A percentile compares a stretch with the other conserved stretches of the same genome.
These are phyloP conservation scores for Drosophila busckii DNA, from an alignment of 1,140 invertebrate species.

Conservation along the genomic window DNA sequence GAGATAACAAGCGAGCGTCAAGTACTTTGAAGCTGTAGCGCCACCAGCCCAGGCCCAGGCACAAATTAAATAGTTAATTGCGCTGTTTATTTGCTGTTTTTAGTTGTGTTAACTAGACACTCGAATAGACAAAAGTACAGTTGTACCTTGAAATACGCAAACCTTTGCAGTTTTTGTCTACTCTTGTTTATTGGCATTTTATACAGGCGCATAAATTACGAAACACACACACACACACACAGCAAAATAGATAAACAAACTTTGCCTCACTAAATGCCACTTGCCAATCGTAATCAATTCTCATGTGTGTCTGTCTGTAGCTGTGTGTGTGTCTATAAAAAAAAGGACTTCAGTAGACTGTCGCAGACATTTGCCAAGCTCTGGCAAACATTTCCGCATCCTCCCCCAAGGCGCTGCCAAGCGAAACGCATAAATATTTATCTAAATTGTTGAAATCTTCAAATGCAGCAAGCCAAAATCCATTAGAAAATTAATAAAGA, in stretches of 20 bases:
- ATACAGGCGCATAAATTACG: constrained; percentile 69
- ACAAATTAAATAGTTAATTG: constrained; percentile 41
- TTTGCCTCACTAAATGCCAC: constrained; percentile 67
- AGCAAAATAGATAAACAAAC: constrained; percentile 50
- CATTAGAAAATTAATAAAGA: constrained; percentile 78
- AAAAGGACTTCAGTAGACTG: constrained; percentile 39
- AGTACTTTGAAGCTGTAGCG: too few relatives aligned
- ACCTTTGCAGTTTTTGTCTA: constrained; percentile 48
- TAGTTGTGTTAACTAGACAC: constrained; percentile 65
- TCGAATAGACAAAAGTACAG: constrained; percentile 7
- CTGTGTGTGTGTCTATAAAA: constrained; percentile 55
- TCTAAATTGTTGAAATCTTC: constrained; percentile 71
- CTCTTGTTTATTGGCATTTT: constrained; percentile 68
- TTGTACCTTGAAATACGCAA: constrained; percentile 27
- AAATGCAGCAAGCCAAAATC: constrained; percentile 73
- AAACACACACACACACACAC: constrained; percentile 10
- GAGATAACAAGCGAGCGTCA: constrained; percentile 32
- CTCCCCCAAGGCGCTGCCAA: constrained; percentile 5
- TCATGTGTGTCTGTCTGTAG: constrained; percentile 13
- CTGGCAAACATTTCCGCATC: constrained; percentile 41
- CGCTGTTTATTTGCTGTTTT: constrained; percentile 69
- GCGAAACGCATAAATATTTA: constrained; percentile 64
- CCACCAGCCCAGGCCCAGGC: too few relatives aligned
- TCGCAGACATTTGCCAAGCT: constrained; percentile 29
- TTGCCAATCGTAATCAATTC: constrained; percentile 76